Conservation (phyloP, 2,113 vertebrate genomes). For the Ochotona curzoniae region DNA sequence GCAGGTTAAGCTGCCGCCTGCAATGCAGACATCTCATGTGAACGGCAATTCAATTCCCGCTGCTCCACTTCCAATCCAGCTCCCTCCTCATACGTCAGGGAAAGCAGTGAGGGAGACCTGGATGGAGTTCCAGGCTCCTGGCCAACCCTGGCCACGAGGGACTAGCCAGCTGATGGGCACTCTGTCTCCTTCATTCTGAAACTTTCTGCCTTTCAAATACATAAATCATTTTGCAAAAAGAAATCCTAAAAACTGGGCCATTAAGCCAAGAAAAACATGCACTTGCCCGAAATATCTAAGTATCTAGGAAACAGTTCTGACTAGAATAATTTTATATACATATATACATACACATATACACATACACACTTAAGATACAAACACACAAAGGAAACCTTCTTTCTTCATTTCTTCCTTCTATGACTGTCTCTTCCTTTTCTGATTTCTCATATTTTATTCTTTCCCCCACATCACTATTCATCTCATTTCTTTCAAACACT, state of each 20-base stretch:
- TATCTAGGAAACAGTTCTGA: conserved; percentile 77
- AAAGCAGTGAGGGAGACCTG: too few relatives aligned
- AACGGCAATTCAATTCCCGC: too few relatives aligned
- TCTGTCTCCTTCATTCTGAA: too few relatives aligned
- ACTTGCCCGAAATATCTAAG: conserved; percentile 77
- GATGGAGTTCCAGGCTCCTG: too few relatives aligned
- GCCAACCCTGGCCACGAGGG: too few relatives aligned
- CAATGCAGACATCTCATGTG: too few relatives aligned
- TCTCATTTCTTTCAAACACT: not conserved
- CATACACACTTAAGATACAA: not conserved
- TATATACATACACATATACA: not conserved
- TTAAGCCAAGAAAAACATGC: conserved; percentile 74
- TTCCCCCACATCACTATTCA: conserved; percentile 37
- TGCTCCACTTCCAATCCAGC: too few relatives aligned
- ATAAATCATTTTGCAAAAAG: too few relatives aligned
- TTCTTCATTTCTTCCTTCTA: conserved; percentile 30
- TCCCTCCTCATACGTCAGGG: too few relatives aligned
- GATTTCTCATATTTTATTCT: not conserved
- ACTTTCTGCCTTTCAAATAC: too few relatives aligned
- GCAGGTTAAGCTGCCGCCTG: not conserved
- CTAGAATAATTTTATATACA: conserved; percentile 71
- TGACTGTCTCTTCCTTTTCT: conserved; percentile 14
- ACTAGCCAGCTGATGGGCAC: too few relatives aligned
- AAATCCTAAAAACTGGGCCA: conserved; percentile 50
- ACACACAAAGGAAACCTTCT: conserved; percentile 60